Evolutionary conservation across 2,113 vertebrate genomes (phyloP), one percentile per base, ranked within the genome.

Genomic region (Rattus norvegicus): DNA sequence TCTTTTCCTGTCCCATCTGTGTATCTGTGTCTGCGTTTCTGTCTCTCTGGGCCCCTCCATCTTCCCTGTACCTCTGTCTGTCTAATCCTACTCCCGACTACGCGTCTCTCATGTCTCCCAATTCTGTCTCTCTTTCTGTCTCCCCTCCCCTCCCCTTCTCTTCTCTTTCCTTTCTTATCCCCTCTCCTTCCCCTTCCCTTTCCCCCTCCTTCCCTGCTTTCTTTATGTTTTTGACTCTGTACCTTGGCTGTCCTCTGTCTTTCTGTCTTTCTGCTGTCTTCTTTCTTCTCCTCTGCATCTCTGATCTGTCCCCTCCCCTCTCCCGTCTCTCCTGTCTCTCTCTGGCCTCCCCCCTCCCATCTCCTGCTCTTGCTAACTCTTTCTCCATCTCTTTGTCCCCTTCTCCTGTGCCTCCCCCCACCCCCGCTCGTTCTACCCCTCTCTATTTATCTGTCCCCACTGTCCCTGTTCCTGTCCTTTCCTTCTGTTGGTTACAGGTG

Each of bases 401-500:
- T 70, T 73, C 20, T 81, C 52, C 70, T 0, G 1, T 95, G 39
- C 14, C 20, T 10, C n/a, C n/a, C 72, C 33, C 5, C 43, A 43
- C 17, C 39, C 56, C 19, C 22, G 28, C 52, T 36, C 63, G 17
- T 43, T 65, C 43, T 16, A 7, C 28, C 14, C 19, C 54, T 12
- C 1, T 56, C 56, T 39, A 24, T 69, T 43, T 49, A 30, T 84
- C 83, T 33, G 54, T 88, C 87, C 79, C 92, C 70, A 84, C 56
- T 5, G 8, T 52, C 67, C 79, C 96, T 56, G 77, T 84, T 86
- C 94, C 93, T 91, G 81, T 96, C 94, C 95, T 96, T 85, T 96
- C 92, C 95, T 97, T 88, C 94, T 88, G 75, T 96, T 98, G 98
- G 96, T 89, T 97, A 95, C 96, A 99, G 99, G 98, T 99, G 69